Conservation (phyloP, 2,113 vertebrate species). For the Ranitomeya imitator region DNA sequence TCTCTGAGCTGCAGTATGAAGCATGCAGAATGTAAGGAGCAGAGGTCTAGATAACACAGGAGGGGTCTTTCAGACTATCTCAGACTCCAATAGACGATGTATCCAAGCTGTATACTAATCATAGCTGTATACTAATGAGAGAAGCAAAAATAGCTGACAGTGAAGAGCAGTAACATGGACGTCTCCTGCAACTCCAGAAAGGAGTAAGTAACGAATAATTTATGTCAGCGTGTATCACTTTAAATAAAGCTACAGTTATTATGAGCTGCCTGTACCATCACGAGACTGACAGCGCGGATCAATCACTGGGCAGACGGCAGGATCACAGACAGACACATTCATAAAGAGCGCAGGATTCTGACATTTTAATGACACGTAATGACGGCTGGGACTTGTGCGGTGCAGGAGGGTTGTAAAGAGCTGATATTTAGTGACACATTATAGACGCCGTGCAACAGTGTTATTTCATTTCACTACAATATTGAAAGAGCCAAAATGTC, state of each 20-base stretch:
- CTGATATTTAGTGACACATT: background rate
- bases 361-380: background rate
- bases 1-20: background rate
- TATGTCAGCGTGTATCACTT: background rate
- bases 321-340: slow-evolving; percentile 8
- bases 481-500: background rate
- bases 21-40: background rate
- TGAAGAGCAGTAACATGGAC: background rate
- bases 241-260: background rate
- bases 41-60: background rate
- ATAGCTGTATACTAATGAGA: background rate
- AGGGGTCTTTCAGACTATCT: background rate
- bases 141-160: background rate
- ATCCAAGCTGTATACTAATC: background rate
- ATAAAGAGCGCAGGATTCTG: background rate
- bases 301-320: background rate
- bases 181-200: background rate
- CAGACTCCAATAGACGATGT: background rate
- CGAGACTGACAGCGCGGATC: background rate
- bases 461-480: background rate
- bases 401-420: background rate
- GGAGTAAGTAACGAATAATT: background rate
- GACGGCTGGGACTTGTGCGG: background rate
- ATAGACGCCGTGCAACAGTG: background rate
- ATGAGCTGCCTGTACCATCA: background rate